A percentile compares a stretch with the other conserved stretches of the same genome.
phyloP scores from a whole-genome alignment of 2,113 vertebrate species.

The Lophochroa leadbeateri region DNA sequence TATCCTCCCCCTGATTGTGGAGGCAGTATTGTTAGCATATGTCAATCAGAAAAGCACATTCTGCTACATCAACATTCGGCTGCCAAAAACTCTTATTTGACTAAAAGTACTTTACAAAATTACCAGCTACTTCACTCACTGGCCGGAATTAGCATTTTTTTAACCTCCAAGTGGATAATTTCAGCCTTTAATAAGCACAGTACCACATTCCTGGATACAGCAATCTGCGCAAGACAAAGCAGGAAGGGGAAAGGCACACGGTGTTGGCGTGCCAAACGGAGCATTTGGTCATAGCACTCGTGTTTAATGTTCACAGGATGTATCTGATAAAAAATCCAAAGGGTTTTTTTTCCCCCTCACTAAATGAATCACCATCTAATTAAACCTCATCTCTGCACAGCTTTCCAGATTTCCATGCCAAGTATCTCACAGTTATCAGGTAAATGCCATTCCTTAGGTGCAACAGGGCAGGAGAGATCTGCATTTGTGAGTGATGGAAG shows the following conservation, averaged over 20 bases:
- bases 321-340: background rate
- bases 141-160: constrained; percentile 4
- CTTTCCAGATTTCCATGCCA: background rate
- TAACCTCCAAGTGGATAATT: constrained; percentile 19
- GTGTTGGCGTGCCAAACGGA: background rate
- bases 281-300: background rate
- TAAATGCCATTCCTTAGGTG: background rate
- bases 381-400: background rate
- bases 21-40: constrained; percentile 60
- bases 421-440: background rate
- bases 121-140: constrained; percentile 2
- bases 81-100: constrained; percentile 50
- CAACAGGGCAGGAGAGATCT: background rate
- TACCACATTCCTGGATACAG: background rate
- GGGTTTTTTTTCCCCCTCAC: fast-evolving
- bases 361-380: constrained; percentile 15
- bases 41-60: constrained; percentile 57
- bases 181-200: background rate
- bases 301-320: background rate
- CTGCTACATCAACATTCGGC: constrained; percentile 42
- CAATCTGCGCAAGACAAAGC: background rate
- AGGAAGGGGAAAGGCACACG: background rate
- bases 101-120: constrained; percentile 42
- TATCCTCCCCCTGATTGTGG: constrained; percentile 42
- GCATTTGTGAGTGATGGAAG: background rate